Evolutionary conservation across 2,113 vertebrate genomes (phyloP), one percentile per base, ranked within the genome.

Genomic region (Ramphastos sulfuratus): DNA sequence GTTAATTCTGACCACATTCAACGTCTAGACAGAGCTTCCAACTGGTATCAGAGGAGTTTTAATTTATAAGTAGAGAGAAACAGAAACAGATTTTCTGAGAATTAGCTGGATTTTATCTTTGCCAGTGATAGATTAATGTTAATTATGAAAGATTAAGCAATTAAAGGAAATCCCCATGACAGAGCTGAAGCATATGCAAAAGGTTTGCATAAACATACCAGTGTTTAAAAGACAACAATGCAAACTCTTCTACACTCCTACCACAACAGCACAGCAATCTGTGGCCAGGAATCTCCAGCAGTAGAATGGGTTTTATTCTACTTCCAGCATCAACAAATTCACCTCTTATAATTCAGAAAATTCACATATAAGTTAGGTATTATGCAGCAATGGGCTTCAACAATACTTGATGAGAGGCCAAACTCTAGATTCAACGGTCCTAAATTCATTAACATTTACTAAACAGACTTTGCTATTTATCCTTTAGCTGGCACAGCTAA

Each of bases 91-190:
- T 87, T 93, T 95, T 85, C 83, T 65, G 80, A 94, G 52, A 85
- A 87, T 92, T 94, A 85, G 44, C 60, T 64, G 81, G 80, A 87
- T 86, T 88, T 89, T 87, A 71, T 85, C 66, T 89, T 94, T 91
- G 87, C 71, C 82, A 92, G 42, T 69, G 74, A 85, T 48, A 91
- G 85, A 86, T 72, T 90, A 92, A 88, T 58, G 78, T 72, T 93
- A 70, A 86, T 94, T 89, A 93, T 74, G 56, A 93, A 78, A 95
- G 82, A 88, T 85, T 61, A 90, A 77, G 69, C 30, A 89, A 88
- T 77, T 86, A 92, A 87, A 78, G 24, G 30, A 75, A 89, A 87
- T 60, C 59, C 72, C 66, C 42, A 76, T 54, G 20, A 91, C 93
- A 87, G 28, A 94, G 30, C 10, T 24, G 50, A 88, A 80, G 72